phyloP scores from a whole-genome alignment of 2,113 vertebrate species.

The Diadophis punctatus region DNA sequence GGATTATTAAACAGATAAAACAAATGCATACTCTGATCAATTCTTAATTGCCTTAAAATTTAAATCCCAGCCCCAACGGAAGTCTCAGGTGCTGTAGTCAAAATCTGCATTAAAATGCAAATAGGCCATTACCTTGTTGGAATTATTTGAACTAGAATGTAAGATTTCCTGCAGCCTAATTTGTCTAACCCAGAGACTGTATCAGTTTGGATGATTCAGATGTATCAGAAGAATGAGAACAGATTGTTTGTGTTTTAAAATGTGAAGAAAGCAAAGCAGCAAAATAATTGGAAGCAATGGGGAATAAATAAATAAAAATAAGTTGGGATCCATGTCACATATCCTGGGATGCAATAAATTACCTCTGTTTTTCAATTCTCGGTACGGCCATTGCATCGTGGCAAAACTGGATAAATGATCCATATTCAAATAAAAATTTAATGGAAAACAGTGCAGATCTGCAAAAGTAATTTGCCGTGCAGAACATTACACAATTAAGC shows the following conservation, averaged over 20 bases:
- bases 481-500: background rate
- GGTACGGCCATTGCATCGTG: background rate
- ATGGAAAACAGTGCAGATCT: background rate
- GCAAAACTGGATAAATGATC: background rate
- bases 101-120: constrained; percentile 71
- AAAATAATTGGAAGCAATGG: background rate
- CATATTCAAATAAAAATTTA: background rate
- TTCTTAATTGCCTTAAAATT: constrained; percentile 65
- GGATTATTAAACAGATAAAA: constrained; percentile 62
- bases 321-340: background rate
- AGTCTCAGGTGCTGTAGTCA: constrained; percentile 59
- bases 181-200: constrained; percentile 40
- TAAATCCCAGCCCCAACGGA: constrained; percentile 57
- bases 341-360: background rate
- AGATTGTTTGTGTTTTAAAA: constrained; percentile 5
- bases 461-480: background rate
- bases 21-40: constrained; percentile 55
- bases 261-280: background rate
- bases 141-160: constrained; percentile 57
- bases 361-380: background rate
- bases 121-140: constrained; percentile 64
- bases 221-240: constrained; percentile 22
- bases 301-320: background rate
- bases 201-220: constrained; percentile 22
- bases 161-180: constrained; percentile 39